Evolutionary conservation across 2,888 invertebrate species (phyloP), one percentile per base, ranked within the genome.

Genomic region (Diadegma fenestrale): DNA sequence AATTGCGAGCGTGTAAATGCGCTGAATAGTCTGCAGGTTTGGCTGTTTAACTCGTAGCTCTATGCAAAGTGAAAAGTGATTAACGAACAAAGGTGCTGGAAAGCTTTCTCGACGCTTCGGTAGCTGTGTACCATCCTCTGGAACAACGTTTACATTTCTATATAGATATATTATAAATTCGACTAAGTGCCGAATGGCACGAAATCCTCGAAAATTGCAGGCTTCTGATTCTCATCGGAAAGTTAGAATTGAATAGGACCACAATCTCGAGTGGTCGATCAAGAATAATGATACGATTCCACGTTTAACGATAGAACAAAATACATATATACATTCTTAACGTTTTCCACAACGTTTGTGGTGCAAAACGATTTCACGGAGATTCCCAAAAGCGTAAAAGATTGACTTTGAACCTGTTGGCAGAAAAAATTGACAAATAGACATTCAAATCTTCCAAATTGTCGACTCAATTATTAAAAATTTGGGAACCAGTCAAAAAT

Each of bases 141-240:
- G 87, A 77, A 71, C 51, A 64, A 43, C 72, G 51, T 51, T 41
- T 43, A 54, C 30, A 66, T 33, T 30, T 17, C 43, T 17, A 22
- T 51, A 37, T 37, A 66, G 30, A 45, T 58, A 61, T 58, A 30
- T 30, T 19, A 10, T 51, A 26, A 22, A 61, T 45, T 76, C 61
- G 85, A 86, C 86, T 89, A 91, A 92, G 89, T 90, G 89, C 90
- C 87, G 83, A 88, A 90, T 83, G 89, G 88, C 93, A 93, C 93
- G 93, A 88, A 90, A 92, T 87, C 88, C 91, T 89, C 87, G 87
- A 89, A 68, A 89, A 92, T 90, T 90, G 89, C 89, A 85, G 81
- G 85, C 79, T 63, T 76, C 68, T 82, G 90, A 91, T 93, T 91
- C 89, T 86, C 88, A 91, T 92, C 89, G 88, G 73, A 92, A 93